Percentiles rank a stretch among this genome's conserved stretches.
These are phyloP conservation scores for Ischnus inquisitorius DNA, from an alignment of 2,888 invertebrate species.

Conservation along the genomic window DNA sequence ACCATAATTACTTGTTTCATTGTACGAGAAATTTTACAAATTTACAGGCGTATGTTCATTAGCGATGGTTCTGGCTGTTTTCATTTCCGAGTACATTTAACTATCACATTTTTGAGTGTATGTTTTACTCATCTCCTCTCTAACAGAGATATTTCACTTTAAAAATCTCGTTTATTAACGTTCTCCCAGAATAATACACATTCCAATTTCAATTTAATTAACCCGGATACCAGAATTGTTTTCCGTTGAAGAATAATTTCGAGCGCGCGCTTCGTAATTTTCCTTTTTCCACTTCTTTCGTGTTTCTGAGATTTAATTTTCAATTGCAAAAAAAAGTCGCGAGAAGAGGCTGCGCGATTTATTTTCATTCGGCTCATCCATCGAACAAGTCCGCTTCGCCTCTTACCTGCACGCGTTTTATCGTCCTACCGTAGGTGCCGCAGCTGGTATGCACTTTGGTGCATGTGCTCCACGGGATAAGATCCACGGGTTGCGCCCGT, in stretches of 20 bases:
- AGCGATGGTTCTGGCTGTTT: no score
- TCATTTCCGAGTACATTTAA: neutral
- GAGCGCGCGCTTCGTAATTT: no score
- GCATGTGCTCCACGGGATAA: conserved; percentile 62
- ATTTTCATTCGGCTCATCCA: conserved; percentile 55
- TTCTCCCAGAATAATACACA: no score
- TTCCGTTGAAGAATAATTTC: no score
- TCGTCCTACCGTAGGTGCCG: conserved; percentile 37
- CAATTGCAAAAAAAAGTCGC: neutral
- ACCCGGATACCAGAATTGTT: no score
- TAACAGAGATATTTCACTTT: no score
- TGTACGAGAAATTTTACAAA: neutral
- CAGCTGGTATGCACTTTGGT: conserved; percentile 56
- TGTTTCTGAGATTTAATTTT: neutral
- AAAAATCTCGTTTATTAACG: no score
- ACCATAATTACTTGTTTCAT: neutral
- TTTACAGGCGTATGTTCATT: no score
- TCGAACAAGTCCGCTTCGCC: conserved; percentile 62
- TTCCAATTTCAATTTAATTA: no score
- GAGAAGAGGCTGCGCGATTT: conserved; percentile 58
- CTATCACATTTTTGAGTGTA: no score
- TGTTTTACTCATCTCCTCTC: no score
- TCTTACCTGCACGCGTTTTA: conserved; percentile 38
- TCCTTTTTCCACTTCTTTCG: neutral
- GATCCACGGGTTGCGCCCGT: conserved; percentile 22